Percentiles rank a stretch among this genome's conserved stretches.
phyloP scores from a whole-genome alignment of 2,113 vertebrate genomes.

The Cepphus grylle region DNA sequence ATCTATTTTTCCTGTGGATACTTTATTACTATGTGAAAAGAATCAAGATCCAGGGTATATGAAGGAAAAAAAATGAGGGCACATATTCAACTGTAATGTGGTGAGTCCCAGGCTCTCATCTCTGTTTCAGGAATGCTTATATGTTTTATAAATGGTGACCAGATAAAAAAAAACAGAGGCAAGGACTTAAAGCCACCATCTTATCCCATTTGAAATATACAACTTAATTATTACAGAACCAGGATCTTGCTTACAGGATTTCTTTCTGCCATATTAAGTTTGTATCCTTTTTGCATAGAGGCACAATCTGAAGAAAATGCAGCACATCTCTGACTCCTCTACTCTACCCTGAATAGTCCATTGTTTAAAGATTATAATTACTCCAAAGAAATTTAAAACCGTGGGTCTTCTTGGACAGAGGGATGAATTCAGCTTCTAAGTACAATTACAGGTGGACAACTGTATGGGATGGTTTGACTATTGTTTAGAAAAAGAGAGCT shows the following conservation, averaged over 20 bases:
- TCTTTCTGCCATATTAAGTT: background rate
- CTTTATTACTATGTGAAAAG: background rate
- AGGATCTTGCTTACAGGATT: background rate
- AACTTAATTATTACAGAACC: background rate
- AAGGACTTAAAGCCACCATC: background rate
- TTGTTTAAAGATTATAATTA: background rate
- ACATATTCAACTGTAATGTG: background rate
- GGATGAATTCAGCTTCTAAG: background rate
- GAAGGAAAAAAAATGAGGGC: background rate
- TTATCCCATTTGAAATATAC: background rate
- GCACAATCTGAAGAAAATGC: background rate
- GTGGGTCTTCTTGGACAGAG: background rate
- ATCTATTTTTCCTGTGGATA: background rate
- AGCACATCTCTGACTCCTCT: background rate
- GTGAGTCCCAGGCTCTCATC: fast-evolving
- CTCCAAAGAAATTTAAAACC: background rate
- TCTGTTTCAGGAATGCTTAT: background rate
- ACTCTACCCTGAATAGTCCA: background rate
- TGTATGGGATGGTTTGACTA: background rate
- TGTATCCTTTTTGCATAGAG: background rate
- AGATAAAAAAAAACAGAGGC: background rate
- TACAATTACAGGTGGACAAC: background rate
- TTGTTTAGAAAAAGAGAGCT: background rate
- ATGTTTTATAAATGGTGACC: background rate
- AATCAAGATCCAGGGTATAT: background rate